Base-by-base conservation (phyloP, 2,888 invertebrate genomes). In the Agelastica alni region DNA sequence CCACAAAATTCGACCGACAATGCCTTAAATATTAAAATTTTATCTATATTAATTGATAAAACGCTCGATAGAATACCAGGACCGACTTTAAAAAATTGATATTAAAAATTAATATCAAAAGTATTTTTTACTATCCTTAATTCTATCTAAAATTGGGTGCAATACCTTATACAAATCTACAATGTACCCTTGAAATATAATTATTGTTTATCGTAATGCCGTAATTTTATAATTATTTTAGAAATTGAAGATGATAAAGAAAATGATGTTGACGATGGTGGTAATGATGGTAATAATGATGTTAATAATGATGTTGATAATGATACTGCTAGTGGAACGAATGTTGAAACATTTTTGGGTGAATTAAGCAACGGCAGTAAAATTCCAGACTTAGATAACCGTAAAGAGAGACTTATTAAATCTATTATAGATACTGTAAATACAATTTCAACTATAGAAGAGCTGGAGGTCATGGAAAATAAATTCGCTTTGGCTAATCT, bases 401-500 rank as follows among this genome's bases (percentile, higher is more conserved):
- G 37, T 4, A 37, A 37, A 37, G 37, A 37, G 6, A 20, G 17
- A n/a, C 18, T 37, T n/a, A 37, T 37, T 10, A 37, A 37, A 37
- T 37, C 37, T 6, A 6, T 37, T 3, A 37, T 37, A 4, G 37
- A 37, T 18, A 18, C 37, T 1, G 17, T 37, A 6, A 37, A 37
- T 7, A 17, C 37, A 7, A 37, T 37, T 20, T 37, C 37, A 6
- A 18, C 37, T 1, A 37, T 37, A 7, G 12, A 37, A 20, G 37
- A 37, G 3, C 6, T 37, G 6, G 37, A 18, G 7, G 17, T 37
- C 10, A 18, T 37, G 1, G 37, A 37, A 37, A 37, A 37, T 6
- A 16, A 37, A 20, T 16, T 37, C 18, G 9, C 18, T 12, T 6
- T 18, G 2, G 37, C 37, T 18, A 37, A 12, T 12, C 18, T 17